phyloP scores from a whole-genome alignment of 1,140 invertebrate species.

The Achroia grisella region DNA sequence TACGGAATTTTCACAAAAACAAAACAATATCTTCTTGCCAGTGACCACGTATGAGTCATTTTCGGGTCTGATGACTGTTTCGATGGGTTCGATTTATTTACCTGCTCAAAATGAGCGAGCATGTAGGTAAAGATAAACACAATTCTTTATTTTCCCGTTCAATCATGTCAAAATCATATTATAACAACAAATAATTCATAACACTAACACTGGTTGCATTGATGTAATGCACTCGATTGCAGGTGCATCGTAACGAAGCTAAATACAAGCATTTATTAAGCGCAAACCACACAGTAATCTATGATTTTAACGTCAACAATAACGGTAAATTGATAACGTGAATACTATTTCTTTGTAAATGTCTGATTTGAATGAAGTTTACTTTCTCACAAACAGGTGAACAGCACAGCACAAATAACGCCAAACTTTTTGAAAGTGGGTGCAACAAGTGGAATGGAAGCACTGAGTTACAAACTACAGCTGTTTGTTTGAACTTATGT shows the following conservation, averaged over 20 bases:
- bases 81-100: conserved; percentile 33
- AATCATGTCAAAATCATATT: conserved; percentile 31
- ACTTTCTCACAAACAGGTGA: conserved; percentile 59
- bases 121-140: conserved; percentile 36
- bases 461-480: conserved; percentile 34
- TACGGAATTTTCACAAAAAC: conserved; percentile 52
- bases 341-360: no score
- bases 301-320: conserved; percentile 27
- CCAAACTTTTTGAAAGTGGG: conserved; percentile 61
- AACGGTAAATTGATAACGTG: conserved; percentile 55
- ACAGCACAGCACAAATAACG: conserved; percentile 21
- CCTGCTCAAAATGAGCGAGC: conserved; percentile 23
- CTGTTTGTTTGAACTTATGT: conserved; percentile 33
- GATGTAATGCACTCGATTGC: conserved; percentile 42
- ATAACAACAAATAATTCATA: conserved; percentile 14
- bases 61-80: conserved; percentile 41
- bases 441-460: conserved; percentile 60
- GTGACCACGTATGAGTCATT: conserved; percentile 64
- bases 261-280: conserved; percentile 28
- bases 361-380: conserved; percentile 39
- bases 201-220: conserved; percentile 32
- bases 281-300: conserved; percentile 41
- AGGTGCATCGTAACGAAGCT: conserved; percentile 62
- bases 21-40: conserved; percentile 58
- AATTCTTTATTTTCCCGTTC: conserved; percentile 36